These are phyloP conservation scores for Alexandromys fortis DNA, from an alignment of 2,113 vertebrate genomes.

Conservation along the genomic window DNA sequence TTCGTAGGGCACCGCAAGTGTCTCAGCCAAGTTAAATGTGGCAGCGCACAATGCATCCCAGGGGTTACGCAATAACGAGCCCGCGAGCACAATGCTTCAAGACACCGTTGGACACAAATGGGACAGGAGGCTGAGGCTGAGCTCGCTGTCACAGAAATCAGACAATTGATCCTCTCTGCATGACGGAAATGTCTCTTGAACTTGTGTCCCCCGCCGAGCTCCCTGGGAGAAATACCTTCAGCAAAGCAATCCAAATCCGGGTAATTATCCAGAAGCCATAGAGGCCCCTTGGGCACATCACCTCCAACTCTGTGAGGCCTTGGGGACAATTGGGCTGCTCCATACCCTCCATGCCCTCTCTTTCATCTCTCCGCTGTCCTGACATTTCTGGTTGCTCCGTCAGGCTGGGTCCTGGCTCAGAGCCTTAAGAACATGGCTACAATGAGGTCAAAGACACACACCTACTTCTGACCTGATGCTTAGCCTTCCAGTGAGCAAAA, in stretches of 20 bases:
- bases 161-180: neutral
- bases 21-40: rapidly evolving
- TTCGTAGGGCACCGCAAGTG: rapidly evolving
- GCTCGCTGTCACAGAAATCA: rapidly evolving
- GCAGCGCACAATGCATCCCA: rapidly evolving
- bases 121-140: neutral
- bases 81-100: rapidly evolving
- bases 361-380: neutral
- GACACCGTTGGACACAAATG: neutral
- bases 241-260: constrained; percentile 27
- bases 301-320: neutral
- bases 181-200: constrained; percentile 26
- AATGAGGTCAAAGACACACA: neutral
- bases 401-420: rapidly evolving
- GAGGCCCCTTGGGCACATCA: constrained; percentile 51
- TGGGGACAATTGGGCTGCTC: neutral
- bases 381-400: neutral
- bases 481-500: too few relatives aligned
- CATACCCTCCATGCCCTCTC: rapidly evolving
- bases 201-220: constrained; percentile 50
- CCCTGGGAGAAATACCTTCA: constrained; percentile 29
- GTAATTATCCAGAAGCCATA: constrained; percentile 67
- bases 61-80: neutral
- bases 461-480: rapidly evolving
- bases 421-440: neutral